These are phyloP conservation scores for Diadema setosum DNA, from an alignment of 35 echinoderm and acorn worm genomes.

Conservation along the genomic window DNA sequence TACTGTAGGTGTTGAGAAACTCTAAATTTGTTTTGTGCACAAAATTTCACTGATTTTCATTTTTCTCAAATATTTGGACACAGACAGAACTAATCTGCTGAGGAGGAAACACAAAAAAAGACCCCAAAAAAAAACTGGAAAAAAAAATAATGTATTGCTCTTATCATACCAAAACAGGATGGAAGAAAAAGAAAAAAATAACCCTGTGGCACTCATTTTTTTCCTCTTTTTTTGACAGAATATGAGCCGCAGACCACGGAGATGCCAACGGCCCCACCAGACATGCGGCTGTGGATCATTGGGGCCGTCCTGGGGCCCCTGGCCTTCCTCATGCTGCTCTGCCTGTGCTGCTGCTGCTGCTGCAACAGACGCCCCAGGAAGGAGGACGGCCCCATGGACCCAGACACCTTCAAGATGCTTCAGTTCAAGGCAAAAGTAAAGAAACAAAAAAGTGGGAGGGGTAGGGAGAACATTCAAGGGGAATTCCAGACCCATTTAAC, in stretches of 20 bases:
- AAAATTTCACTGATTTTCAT: no score
- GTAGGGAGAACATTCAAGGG: no score
- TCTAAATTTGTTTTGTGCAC: no score
- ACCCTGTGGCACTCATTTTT: neutral
- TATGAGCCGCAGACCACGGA: neutral
- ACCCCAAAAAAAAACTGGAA: no score
- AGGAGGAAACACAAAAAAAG: no score
- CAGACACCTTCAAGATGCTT: constrained; percentile 47
- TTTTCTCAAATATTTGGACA: no score
- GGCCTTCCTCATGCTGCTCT: neutral
- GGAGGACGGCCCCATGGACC: constrained; percentile 51
- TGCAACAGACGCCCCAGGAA: constrained; percentile 35
- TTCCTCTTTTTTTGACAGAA: neutral
- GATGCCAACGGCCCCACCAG: neutral
- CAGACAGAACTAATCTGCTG: no score
- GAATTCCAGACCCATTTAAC: no score
- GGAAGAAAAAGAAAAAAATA: neutral
- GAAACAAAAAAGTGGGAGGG: no score
- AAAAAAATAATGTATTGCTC: no score
- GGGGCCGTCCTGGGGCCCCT: neutral
- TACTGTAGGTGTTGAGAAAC: no score
- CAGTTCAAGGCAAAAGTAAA: constrained; percentile 46
- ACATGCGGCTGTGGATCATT: neutral
- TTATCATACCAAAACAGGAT: no score
- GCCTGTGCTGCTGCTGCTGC: constrained; percentile 45